A percentile compares a stretch with the other conserved stretches of the same genome.
These are phyloP conservation scores for Limnephilus rhombicus DNA, from an alignment of 2,888 invertebrate genomes.

Conservation along the genomic window DNA sequence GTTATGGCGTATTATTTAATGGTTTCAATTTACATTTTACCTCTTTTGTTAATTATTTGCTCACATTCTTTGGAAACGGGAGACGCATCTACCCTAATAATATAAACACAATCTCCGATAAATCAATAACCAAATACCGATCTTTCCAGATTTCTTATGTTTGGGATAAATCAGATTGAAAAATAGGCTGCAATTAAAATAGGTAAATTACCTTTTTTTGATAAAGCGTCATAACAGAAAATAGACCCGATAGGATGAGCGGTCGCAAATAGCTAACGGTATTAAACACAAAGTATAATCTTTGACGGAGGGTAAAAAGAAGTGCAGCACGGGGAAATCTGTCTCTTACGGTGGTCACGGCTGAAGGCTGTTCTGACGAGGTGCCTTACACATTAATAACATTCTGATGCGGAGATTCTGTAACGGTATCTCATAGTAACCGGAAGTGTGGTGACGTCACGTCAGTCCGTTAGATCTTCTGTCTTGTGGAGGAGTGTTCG, in stretches of 20 bases:
- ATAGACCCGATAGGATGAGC: not conserved
- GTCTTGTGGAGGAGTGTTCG: not conserved
- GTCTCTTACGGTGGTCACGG: not conserved
- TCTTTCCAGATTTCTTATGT: not conserved
- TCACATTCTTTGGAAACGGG: not conserved
- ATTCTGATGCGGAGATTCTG: constrained; percentile 2
- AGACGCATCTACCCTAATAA: too few species aligned
- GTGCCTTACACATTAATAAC: constrained; percentile 5
- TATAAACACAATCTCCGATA: not conserved
- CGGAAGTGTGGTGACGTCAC: constrained; percentile 31
- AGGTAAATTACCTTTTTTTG: not conserved
- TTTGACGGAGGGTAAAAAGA: not conserved
- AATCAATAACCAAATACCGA: not conserved
- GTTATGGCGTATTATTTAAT: not conserved
- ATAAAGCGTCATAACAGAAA: not conserved
- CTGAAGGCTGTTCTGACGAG: not conserved
- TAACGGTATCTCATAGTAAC: constrained; percentile 17
- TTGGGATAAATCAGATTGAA: not conserved
- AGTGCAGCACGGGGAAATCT: not conserved
- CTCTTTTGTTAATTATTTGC: not conserved
- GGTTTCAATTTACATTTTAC: not conserved
- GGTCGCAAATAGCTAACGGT: not conserved
- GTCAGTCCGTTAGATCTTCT: constrained; percentile 2
- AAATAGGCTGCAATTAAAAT: not conserved
- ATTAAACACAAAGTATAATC: not conserved